Evolutionary conservation across 2,888 invertebrate species (phyloP).

Genomic region (Eupsilia transversa): DNA sequence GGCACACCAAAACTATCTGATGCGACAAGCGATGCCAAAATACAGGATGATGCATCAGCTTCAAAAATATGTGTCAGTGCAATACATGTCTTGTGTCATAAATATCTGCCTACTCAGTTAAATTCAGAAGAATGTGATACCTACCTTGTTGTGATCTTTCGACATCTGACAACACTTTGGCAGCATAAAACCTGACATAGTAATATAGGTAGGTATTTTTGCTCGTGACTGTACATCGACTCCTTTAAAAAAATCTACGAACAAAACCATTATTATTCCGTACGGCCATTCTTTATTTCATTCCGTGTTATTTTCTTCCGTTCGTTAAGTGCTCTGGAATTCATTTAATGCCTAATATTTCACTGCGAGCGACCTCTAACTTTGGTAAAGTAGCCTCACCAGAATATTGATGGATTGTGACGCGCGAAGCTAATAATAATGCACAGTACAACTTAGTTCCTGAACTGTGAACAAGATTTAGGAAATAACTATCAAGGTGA

Average conservation of each 20-base stretch:
- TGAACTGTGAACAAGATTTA: slow-evolving; percentile 38
- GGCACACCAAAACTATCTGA: too few species aligned
- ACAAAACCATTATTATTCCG: slow-evolving; percentile 29
- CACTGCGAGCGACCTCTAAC: slow-evolving; percentile 44
- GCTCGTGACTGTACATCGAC: too few species aligned
- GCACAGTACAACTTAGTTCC: slow-evolving; percentile 40
- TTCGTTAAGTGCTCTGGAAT: slow-evolving; percentile 52
- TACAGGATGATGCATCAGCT: too few species aligned
- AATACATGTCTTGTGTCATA: too few species aligned
- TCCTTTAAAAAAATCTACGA: neutral
- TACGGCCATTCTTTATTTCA: slow-evolving; percentile 12
- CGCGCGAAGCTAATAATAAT: slow-evolving; percentile 55
- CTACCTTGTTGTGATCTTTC: too few species aligned
- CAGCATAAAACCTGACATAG: too few species aligned
- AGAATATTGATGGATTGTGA: slow-evolving; percentile 55
- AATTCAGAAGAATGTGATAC: too few species aligned
- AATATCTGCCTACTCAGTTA: too few species aligned
- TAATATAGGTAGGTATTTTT: too few species aligned
- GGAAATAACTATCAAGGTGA: slow-evolving; percentile 47
- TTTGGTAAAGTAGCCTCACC: slow-evolving; percentile 39
- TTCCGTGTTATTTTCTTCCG: slow-evolving; percentile 36
- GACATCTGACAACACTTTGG: too few species aligned
- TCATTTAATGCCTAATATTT: slow-evolving; percentile 47
- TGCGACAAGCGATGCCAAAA: too few species aligned
- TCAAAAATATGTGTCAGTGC: too few species aligned